A percentile compares a stretch with the other conserved stretches of the same genome.
phyloP scores from a whole-genome alignment of 64 coral and sea anemone species.

The Montipora capricornis region DNA sequence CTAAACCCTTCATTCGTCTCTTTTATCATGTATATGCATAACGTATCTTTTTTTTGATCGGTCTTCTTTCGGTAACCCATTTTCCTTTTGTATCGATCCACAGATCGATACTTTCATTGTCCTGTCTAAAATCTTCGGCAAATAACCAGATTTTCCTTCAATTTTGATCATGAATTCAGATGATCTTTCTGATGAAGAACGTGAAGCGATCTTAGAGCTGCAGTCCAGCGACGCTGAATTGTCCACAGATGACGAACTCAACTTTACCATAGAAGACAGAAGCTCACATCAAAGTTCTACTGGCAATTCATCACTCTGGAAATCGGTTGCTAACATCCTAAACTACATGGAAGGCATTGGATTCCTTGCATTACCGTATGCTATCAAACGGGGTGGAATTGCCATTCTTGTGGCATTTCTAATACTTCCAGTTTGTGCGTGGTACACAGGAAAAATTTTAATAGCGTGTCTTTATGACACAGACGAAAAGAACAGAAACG shows the following conservation, averaged over 20 bases:
- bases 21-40: too few species aligned
- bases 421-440: not conserved
- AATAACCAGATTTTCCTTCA: not conserved
- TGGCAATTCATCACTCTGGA: not conserved
- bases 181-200: not conserved
- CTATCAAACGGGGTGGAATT: conserved; percentile 25
- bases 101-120: not conserved
- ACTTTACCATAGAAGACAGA: not conserved
- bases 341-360: conserved; percentile 56
- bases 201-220: not conserved
- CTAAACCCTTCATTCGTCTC: too few species aligned
- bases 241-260: not conserved
- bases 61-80: too few species aligned
- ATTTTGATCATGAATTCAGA: not conserved
- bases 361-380: conserved; percentile 47
- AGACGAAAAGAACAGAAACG: not conserved
- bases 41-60: too few species aligned
- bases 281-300: not conserved
- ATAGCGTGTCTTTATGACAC: conserved; percentile 3
- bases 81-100: too few species aligned
- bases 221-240: not conserved
- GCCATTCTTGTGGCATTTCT: not conserved
- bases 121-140: not conserved
- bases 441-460: conserved; percentile 21
- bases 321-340: not conserved